Conservation (phyloP, 2,888 invertebrate species). For the Sarcophaga caerulescens region DNA sequence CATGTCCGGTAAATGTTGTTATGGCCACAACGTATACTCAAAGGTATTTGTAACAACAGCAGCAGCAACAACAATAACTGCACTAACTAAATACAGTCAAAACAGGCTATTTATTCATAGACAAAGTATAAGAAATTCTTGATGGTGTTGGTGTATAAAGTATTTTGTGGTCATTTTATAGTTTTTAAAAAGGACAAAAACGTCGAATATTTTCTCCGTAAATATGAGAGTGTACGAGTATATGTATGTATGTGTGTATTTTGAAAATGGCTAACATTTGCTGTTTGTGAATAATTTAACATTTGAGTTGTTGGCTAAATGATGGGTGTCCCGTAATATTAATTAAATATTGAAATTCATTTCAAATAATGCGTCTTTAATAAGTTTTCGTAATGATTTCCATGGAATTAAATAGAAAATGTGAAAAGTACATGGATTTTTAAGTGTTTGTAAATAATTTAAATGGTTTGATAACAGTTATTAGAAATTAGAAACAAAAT, state of each 20-base stretch:
- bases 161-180: slow-evolving; percentile 24
- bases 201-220: background rate
- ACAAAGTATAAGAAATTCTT: too few species aligned
- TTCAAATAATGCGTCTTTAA: slow-evolving; percentile 24
- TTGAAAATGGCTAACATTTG: background rate
- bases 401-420: background rate
- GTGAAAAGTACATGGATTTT: background rate
- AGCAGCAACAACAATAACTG: background rate
- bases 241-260: background rate
- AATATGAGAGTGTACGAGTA: background rate
- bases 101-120: background rate
- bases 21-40: slow-evolving; percentile 29
- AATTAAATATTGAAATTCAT: slow-evolving; percentile 47
- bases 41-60: slow-evolving; percentile 20
- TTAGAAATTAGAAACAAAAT: too few species aligned
- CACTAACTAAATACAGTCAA: background rate
- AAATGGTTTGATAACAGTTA: background rate
- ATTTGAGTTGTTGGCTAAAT: slow-evolving; percentile 10
- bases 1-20: slow-evolving; percentile 35
- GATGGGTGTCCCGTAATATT: slow-evolving; percentile 8
- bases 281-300: slow-evolving; percentile 37
- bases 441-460: background rate
- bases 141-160: background rate
- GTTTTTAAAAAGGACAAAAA: slow-evolving; percentile 9
- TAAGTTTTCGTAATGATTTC: slow-evolving; percentile 20